phyloP scores from a whole-genome alignment of 2,113 vertebrate genomes.

The Triplophysa rosa region DNA sequence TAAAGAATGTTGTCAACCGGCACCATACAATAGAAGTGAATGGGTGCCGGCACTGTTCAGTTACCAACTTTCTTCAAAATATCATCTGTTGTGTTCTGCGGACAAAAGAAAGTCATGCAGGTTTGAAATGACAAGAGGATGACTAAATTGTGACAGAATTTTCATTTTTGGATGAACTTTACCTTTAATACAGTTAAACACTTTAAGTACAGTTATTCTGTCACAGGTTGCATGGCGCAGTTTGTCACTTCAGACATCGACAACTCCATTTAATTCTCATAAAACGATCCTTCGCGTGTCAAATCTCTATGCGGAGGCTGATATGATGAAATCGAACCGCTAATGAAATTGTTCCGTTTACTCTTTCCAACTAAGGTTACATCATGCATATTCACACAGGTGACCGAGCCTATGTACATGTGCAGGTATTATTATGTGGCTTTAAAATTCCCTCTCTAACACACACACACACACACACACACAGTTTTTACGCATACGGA shows the following conservation, averaged over 20 bases:
- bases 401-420: background rate
- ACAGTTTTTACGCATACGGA: slow-evolving; percentile 22
- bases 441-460: slow-evolving; percentile 20
- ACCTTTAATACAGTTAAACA: background rate
- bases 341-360: slow-evolving; percentile 33
- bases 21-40: too few relatives aligned
- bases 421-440: background rate
- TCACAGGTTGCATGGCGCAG: background rate
- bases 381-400: background rate
- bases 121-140: background rate
- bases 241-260: slow-evolving; percentile 5
- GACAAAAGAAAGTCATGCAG: background rate
- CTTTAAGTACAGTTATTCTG: too few relatives aligned
- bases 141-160: background rate
- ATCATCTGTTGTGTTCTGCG: too few relatives aligned
- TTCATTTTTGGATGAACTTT: background rate
- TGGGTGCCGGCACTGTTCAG: too few relatives aligned
- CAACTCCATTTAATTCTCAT: slow-evolving; percentile 27
- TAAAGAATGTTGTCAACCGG: too few relatives aligned
- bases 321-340: background rate
- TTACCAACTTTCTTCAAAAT: too few relatives aligned
- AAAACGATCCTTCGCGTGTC: slow-evolving; percentile 18
- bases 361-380: slow-evolving; percentile 17
- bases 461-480: slow-evolving; percentile 9
- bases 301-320: background rate